Base-by-base conservation (phyloP, 1,140 invertebrate species). In the Nebria ingens region DNA sequence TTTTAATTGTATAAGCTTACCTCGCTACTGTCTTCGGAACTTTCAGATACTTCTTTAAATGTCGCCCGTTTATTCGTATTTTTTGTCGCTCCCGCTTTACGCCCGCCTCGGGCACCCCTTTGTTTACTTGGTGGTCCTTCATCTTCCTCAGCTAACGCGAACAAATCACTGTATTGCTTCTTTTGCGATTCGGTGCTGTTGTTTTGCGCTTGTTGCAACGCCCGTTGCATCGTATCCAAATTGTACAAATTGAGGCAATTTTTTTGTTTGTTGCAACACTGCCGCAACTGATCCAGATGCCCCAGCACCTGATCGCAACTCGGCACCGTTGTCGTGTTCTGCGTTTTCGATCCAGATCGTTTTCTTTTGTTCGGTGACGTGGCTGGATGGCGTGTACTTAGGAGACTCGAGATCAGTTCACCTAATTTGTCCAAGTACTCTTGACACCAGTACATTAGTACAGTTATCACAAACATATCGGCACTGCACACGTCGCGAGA, bases 281-380 rank as follows among this genome's bases (percentile, higher is more conserved):
- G 80, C 64, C 93, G 79, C 71, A 97, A 80, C 71, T 91, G 84
- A 71, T 98, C 94, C 59, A 97, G 78, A 75, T 98, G 93, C 57
- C 85, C 83, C 60, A 98, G 76, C 56, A 96, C 87, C 77, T 93
- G 81, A 65, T 91, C 87, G 23, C 84, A 77, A 52, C 76, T 81
- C 1, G 86, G 84, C 55, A 80, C 76, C 54, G 62, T 66, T 45
- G 64, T 61, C 60, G 64, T 69, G 40, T 68, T 56, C 58, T 70
- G 69, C 52, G 59, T 66, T 4, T 76, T 73, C 6, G 80, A 75
- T 2, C 76, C 75, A 6, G 83, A 76, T 29, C 91, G 80, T 83
- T 95, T 94, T 71, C 92, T 78, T 71, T 94, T 96, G 63, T 87
- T 91, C 0, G 91, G 90, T 61, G 90, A 92, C 4, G 87, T 88